These are phyloP conservation scores for Caprella mutica DNA, from an alignment of 2,888 invertebrate species.

Conservation along the genomic window DNA sequence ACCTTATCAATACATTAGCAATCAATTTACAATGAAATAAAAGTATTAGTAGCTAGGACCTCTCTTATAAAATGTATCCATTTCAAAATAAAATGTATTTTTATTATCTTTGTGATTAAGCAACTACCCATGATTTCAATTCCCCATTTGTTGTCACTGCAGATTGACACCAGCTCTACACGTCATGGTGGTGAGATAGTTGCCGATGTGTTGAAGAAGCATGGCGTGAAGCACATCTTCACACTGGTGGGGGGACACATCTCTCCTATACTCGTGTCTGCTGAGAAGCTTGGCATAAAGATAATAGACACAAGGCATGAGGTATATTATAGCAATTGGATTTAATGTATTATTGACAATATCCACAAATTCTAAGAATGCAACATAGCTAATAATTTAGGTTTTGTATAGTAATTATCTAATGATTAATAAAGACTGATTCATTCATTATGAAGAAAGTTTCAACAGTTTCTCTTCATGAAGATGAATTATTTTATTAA, in stretches of 20 bases:
- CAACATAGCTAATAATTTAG: no score
- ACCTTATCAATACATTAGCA: no score
- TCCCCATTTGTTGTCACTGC: neutral
- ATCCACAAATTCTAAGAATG: no score
- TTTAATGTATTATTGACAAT: no score
- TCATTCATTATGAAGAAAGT: no score
- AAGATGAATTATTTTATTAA: no score
- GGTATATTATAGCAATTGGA: no score
- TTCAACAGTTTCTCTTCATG: no score
- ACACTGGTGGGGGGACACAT: constrained; percentile 51
- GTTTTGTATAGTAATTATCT: no score
- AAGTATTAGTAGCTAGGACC: no score
- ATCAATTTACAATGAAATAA: no score
- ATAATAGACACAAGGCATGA: constrained; percentile 51
- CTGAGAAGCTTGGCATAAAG: constrained; percentile 47
- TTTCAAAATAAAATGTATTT: neutral
- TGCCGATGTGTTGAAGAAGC: constrained; percentile 46
- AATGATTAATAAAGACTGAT: no score
- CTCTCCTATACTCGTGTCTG: constrained; percentile 50
- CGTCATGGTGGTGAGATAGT: constrained; percentile 47
- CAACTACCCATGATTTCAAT: neutral
- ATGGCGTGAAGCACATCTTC: constrained; percentile 48
- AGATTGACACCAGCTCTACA: constrained; percentile 39
- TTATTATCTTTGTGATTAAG: neutral
- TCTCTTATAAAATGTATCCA: neutral